Base-by-base conservation (phyloP, 2,888 invertebrate genomes). In the Acleris literana region DNA sequence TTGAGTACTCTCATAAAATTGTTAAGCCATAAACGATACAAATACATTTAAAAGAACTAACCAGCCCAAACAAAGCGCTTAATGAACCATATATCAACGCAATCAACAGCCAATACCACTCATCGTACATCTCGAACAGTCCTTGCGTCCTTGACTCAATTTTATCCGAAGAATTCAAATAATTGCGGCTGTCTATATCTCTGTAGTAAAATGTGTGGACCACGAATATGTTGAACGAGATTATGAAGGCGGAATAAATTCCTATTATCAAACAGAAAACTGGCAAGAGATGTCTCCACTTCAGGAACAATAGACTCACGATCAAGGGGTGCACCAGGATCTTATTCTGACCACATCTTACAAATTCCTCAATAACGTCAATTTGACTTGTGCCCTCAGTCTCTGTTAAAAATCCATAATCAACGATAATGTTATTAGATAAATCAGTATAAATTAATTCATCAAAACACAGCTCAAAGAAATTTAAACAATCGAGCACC, bases 291-390 rank as follows among this genome's bases (percentile, higher is more conserved):
- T 46, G 29, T 29, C 13, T 46, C 61, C 53, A 54, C 29, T 62
- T 62, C 29, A 54, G 25, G 29, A 33, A 54, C 18, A 62, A n/a
- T 1, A 62, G 61, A 33, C 61, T 62, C n/a, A 33, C 46, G 11
- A 62, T 53, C 18, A 53, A 18, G 16, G 61, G 61, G 16, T 62
- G 61, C 46, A 33, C 22, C 25, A 63, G 39, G 16, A 43, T 9
- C 18, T 63, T 43, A 9, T 25, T 63, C 18, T 25, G 63, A 18
- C 43, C 63, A 16, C 43, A 56, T 25, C 49, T 51, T 17, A 63
- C 56, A 7, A 63, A n/a, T 63, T 63, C 49, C 39, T 63, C 56
- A 16, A 63, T n/a, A 4, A 56, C 51, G 25, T 54, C 20, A 25
- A 62, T 54, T 53, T 62, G 61, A 16, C 44, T 61, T 17, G 39